A percentile compares a stretch with the other conserved stretches of the same genome.
Evolutionary conservation across 2,113 vertebrate genomes (phyloP).

Genomic region (Naja naja): DNA sequence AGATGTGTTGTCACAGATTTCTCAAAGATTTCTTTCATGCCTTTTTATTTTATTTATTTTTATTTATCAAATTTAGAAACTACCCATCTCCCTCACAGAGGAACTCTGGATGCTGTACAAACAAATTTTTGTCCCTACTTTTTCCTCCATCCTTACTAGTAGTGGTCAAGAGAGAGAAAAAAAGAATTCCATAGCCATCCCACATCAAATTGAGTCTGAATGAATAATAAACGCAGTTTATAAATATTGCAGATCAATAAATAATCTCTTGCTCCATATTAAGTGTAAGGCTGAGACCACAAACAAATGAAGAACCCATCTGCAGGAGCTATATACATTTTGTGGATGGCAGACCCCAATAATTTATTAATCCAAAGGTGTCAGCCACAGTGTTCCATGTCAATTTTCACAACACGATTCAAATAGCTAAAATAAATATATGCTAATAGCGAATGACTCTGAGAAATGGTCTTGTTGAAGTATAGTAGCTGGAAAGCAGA

Average conservation of each 20-base stretch:
- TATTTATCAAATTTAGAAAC: not conserved
- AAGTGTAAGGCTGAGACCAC: not conserved
- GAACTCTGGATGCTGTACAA: not conserved
- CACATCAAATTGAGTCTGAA: not conserved
- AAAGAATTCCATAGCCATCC: not conserved
- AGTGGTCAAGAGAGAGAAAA: not conserved
- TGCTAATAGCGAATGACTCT: not conserved
- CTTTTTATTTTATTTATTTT: not conserved
- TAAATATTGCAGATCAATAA: not conserved
- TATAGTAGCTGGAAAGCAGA: rapidly evolving
- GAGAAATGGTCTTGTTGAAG: not conserved
- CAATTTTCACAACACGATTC: not conserved
- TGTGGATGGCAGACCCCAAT: not conserved
- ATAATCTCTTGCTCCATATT: not conserved
- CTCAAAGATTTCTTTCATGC: not conserved
- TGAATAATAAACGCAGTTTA: not conserved
- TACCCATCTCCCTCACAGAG: not conserved
- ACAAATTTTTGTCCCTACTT: not conserved
- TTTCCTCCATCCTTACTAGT: not conserved
- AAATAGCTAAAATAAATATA: not conserved
- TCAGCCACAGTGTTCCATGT: not conserved
- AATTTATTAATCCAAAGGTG: not conserved
- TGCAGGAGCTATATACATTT: not conserved
- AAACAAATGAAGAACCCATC: not conserved
- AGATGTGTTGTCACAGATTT: not conserved